These are phyloP conservation scores for Tupiocoris notatus DNA, from an alignment of 2,888 invertebrate genomes.

Conservation along the genomic window DNA sequence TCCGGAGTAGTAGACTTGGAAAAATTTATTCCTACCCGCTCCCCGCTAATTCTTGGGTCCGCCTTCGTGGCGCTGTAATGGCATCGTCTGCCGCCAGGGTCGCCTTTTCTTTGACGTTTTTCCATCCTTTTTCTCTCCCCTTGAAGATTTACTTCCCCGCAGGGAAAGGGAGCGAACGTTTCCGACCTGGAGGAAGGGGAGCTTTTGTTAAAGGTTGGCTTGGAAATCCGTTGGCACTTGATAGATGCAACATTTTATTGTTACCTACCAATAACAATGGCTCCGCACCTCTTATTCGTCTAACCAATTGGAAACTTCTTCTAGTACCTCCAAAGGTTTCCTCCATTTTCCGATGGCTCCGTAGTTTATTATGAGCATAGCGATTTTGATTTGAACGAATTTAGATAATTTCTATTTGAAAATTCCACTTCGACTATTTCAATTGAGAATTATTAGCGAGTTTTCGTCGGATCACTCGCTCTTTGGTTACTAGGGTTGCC, in stretches of 20 bases:
- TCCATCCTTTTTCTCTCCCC: not conserved
- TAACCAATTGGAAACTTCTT: not conserved
- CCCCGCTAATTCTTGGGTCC: conserved; percentile 35
- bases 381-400: no score
- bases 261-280: conserved; percentile 25
- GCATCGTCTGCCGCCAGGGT: conserved; percentile 37
- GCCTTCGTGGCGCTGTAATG: conserved; percentile 29
- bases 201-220: not conserved
- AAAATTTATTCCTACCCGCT: conserved; percentile 32
- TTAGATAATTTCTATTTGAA: no score
- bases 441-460: no score
- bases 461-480: no score
- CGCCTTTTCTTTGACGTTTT: not conserved
- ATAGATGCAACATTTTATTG: not conserved
- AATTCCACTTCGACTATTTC: no score
- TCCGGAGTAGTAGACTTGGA: not conserved
- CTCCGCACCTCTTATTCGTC: not conserved
- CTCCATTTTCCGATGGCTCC: conserved; percentile 20
- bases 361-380: conserved; percentile 25
- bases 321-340: conserved; percentile 6
- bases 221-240: not conserved
- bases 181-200: not conserved
- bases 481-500: no score
- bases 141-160: not conserved
- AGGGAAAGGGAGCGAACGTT: not conserved